These are phyloP conservation scores for Lycia hirtaria DNA, from an alignment of 2,888 invertebrate species.

Conservation along the genomic window DNA sequence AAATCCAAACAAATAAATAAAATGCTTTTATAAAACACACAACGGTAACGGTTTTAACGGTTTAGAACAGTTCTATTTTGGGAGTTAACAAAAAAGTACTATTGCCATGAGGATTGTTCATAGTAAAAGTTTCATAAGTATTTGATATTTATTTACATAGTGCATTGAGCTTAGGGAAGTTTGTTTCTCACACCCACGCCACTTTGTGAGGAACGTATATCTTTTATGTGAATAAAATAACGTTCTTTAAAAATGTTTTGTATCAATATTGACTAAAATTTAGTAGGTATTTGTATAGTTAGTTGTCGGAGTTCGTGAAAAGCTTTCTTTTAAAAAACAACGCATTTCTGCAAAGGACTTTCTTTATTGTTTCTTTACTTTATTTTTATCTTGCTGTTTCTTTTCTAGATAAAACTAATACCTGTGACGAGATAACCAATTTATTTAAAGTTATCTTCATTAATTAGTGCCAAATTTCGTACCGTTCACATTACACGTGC, in stretches of 20 bases:
- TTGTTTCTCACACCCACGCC: neutral
- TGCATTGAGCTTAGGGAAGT: constrained; percentile 5
- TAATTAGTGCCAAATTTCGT: neutral
- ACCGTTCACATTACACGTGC: neutral
- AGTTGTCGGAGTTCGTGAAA: too few relatives aligned
- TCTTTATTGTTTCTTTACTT: too few relatives aligned
- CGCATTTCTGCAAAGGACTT: too few relatives aligned
- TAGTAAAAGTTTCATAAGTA: neutral
- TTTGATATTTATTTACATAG: constrained; percentile 2
- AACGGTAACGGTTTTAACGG: too few relatives aligned
- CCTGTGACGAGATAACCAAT: too few relatives aligned
- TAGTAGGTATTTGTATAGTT: too few relatives aligned
- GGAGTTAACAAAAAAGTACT: constrained; percentile 1
- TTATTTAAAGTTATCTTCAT: neutral
- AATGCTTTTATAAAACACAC: neutral
- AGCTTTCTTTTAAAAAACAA: too few relatives aligned
- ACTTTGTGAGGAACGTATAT: neutral
- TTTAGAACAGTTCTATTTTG: constrained; percentile 5
- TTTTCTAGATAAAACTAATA: too few relatives aligned
- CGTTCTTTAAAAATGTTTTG: neutral
- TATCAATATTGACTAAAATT: too few relatives aligned
- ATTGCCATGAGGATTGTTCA: neutral
- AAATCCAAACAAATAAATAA: neutral
- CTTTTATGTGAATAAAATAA: too few relatives aligned
- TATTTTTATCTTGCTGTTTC: too few relatives aligned